Conservation (phyloP, 1,140 invertebrate genomes). For the Ceratina japonica region DNA sequence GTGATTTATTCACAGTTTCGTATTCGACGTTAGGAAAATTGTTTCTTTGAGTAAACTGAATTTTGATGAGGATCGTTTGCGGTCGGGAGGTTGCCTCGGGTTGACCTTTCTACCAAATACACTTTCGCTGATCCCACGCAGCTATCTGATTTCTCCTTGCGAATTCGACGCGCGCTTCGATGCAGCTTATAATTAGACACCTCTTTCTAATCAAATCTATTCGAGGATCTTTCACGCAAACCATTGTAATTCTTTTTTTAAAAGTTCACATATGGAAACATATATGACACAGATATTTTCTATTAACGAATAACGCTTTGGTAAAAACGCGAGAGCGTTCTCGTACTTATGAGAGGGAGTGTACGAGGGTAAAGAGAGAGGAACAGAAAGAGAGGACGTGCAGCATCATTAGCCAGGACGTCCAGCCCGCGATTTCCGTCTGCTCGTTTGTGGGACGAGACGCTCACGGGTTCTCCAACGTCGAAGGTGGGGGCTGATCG, state of each 20-base stretch:
- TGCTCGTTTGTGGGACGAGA: conserved; percentile 55
- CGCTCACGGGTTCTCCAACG: conserved; percentile 33
- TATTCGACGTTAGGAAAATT: too few relatives aligned
- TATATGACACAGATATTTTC: too few relatives aligned
- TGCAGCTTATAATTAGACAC: background rate
- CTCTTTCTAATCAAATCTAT: background rate
- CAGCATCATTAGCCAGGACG: conserved; percentile 55
- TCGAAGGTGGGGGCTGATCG: conserved; percentile 28
- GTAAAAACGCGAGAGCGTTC: too few relatives aligned
- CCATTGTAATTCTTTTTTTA: background rate
- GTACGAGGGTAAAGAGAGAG: too few relatives aligned
- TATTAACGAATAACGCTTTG: too few relatives aligned
- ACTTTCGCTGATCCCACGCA: conserved; percentile 23
- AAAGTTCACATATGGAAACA: too few relatives aligned
- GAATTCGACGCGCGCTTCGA: background rate
- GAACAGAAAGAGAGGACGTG: conserved; percentile 1
- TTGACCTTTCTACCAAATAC: conserved; percentile 18
- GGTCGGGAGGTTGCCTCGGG: background rate
- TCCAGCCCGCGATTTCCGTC: conserved; percentile 47
- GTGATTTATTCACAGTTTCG: too few relatives aligned
- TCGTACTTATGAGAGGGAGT: too few relatives aligned
- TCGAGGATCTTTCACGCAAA: background rate
- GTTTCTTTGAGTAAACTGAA: background rate
- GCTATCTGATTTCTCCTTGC: conserved; percentile 8
- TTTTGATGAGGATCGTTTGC: background rate